These are phyloP conservation scores for Olivierus martensii DNA, from an alignment of 1,140 invertebrate species.

Conservation along the genomic window DNA sequence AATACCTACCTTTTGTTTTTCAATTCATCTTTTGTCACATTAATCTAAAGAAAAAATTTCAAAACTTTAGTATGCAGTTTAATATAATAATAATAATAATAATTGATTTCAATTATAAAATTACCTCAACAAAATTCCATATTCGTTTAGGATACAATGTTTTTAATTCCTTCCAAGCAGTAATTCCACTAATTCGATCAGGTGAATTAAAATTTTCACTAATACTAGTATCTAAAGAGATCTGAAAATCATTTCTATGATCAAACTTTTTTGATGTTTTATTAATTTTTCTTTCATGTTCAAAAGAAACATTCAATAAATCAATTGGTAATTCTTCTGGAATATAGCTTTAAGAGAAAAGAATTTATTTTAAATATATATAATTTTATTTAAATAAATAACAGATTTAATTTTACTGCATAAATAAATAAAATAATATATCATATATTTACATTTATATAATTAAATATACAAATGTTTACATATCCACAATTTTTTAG, in stretches of 20 bases:
- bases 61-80: too few relatives aligned
- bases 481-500: too few relatives aligned
- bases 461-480: too few relatives aligned
- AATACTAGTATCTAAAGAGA: neutral
- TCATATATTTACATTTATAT: too few relatives aligned
- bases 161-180: conserved; percentile 57
- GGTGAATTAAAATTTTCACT: conserved; percentile 43
- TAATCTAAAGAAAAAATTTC: conserved; percentile 42
- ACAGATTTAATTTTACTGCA: too few relatives aligned
- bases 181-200: conserved; percentile 59
- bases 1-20: conserved; percentile 29
- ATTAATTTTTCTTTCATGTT: conserved; percentile 24
- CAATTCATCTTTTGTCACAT: conserved; percentile 57
- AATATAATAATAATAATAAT: too few relatives aligned
- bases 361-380: too few relatives aligned
- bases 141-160: conserved; percentile 48
- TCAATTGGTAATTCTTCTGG: conserved; percentile 59
- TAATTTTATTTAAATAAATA: too few relatives aligned
- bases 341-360: conserved; percentile 35
- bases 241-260: conserved; percentile 19
- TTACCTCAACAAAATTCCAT: conserved; percentile 56
- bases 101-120: neutral
- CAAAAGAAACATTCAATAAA: conserved; percentile 94
- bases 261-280: conserved; percentile 25
- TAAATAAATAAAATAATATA: too few relatives aligned